Evolutionary conservation across 2,888 invertebrate genomes (phyloP).

Genomic region (Rhaphigaster nebulosa): DNA sequence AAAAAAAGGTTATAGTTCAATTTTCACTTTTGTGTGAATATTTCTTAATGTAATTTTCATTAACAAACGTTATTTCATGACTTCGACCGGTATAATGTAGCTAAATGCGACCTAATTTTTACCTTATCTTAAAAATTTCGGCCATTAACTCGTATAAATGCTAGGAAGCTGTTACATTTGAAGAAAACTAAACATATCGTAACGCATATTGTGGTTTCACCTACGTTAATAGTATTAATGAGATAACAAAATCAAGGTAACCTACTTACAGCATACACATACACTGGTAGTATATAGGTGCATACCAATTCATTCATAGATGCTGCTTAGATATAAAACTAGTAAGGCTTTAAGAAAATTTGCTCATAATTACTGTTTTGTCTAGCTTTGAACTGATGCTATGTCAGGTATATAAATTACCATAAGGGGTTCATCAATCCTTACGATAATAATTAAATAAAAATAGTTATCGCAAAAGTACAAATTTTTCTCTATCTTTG

Average conservation of each 20-base stretch:
- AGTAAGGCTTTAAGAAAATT: too few relatives aligned
- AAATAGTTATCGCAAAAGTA: too few relatives aligned
- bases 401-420: too few relatives aligned
- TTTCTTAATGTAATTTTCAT: not conserved
- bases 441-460: too few relatives aligned
- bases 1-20: too few relatives aligned
- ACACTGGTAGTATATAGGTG: too few relatives aligned
- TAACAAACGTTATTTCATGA: not conserved
- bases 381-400: too few relatives aligned
- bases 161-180: not conserved
- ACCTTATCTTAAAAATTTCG: not conserved
- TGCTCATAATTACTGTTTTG: too few relatives aligned
- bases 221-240: not conserved
- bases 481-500: too few relatives aligned
- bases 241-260: not conserved
- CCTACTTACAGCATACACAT: not conserved
- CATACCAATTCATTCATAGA: too few relatives aligned
- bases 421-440: too few relatives aligned
- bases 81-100: not conserved
- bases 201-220: not conserved
- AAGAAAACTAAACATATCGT: not conserved
- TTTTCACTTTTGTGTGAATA: not conserved
- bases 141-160: not conserved
- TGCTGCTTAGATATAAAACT: too few relatives aligned
- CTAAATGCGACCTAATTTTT: not conserved